These are phyloP conservation scores for Strigops habroptila DNA, from an alignment of 2,113 vertebrate species.

Conservation along the genomic window DNA sequence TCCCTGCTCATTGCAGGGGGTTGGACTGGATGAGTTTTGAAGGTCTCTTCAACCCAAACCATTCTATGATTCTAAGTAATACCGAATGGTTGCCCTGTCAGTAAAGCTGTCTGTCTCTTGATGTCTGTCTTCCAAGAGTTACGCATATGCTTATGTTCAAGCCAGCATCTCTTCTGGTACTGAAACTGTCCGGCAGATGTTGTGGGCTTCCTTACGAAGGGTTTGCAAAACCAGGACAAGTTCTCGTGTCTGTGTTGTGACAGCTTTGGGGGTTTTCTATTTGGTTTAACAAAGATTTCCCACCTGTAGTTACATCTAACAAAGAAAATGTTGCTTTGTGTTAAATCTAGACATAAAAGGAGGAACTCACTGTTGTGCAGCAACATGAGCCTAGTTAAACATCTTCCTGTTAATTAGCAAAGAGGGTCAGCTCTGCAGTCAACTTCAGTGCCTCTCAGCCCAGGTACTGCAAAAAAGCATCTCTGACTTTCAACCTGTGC, in stretches of 20 bases:
- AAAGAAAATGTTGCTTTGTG: neutral
- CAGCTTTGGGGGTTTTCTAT: neutral
- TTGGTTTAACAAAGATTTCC: neutral
- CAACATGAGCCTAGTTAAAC: neutral
- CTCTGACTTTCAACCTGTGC: neutral
- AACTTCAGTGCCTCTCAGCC: neutral
- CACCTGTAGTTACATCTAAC: neutral
- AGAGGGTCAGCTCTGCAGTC: neutral
- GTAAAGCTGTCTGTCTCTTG: neutral
- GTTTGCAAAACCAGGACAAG: neutral
- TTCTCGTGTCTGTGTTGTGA: neutral
- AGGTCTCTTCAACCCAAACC: neutral
- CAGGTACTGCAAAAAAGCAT: neutral
- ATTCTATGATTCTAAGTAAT: neutral
- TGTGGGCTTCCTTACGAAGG: neutral
- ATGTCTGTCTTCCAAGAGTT: neutral
- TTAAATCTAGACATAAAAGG: neutral
- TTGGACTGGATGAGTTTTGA: neutral
- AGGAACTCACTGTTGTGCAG: neutral
- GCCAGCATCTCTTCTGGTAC: neutral
- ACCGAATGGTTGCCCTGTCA: too few species aligned
- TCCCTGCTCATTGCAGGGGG: neutral
- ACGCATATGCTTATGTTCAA: fast-evolving
- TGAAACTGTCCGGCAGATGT: neutral
- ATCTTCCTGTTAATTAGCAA: neutral